Evolutionary conservation across 2,888 invertebrate genomes (phyloP).

Genomic region (Syritta pipiens): DNA sequence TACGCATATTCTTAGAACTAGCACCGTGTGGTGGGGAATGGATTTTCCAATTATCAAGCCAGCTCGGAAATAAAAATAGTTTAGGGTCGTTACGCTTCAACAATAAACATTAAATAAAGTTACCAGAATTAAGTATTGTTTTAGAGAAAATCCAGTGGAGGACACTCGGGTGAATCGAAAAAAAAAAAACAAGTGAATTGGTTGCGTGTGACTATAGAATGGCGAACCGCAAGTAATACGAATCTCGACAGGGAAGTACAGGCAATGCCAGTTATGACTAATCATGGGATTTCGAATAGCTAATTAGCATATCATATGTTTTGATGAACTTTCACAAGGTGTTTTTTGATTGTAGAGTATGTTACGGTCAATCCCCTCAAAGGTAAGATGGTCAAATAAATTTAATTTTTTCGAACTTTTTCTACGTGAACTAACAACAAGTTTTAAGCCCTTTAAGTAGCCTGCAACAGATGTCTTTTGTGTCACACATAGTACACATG

Average conservation of each 20-base stretch:
- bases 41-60: constrained; percentile 38
- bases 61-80: constrained; percentile 54
- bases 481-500: too few relatives aligned
- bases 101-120: constrained; percentile 32
- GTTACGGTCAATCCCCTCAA: too few relatives aligned
- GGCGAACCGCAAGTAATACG: constrained; percentile 3
- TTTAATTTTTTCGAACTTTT: too few relatives aligned
- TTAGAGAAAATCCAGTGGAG: too few relatives aligned
- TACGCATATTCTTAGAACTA: constrained; percentile 36
- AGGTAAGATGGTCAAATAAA: too few relatives aligned
- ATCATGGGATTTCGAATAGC: background rate
- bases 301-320: background rate
- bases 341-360: too few relatives aligned
- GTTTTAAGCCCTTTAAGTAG: too few relatives aligned
- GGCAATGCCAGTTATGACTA: constrained; percentile 25
- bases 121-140: background rate
- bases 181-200: constrained; percentile 6
- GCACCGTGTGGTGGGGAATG: constrained; percentile 20
- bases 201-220: constrained; percentile 7
- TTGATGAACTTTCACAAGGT: background rate
- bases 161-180: too few relatives aligned
- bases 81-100: constrained; percentile 56
- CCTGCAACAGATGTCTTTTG: too few relatives aligned
- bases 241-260: constrained; percentile 2
- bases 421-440: too few relatives aligned